Base-by-base conservation (phyloP, 2,113 vertebrate genomes). In the Plecotus auritus region DNA sequence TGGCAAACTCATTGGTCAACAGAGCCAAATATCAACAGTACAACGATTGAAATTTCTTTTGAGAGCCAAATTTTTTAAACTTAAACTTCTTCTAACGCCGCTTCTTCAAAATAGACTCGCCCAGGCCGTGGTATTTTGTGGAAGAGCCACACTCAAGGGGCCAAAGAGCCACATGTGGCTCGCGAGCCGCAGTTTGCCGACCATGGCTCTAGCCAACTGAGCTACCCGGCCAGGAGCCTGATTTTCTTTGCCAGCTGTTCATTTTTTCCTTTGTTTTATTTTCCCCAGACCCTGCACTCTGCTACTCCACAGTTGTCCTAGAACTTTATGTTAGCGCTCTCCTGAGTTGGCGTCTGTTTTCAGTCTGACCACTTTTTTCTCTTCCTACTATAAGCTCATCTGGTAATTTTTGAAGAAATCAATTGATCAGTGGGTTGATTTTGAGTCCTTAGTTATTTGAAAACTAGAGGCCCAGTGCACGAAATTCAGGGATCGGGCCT, bases 201-300 rank as follows among this genome's bases (percentile, higher is more conserved):
- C 37, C 37, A 40, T 4, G 37, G 6, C 32, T n/a, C 64, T 67
- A 67, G 32, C 30, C 64, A 67, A 67, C 64, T 17, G 64, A 67
- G 30, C 64, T 67, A 67, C 64, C 64, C 2, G 2, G 32, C 64
- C 64, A n/a, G 64, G 64, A 12, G n/a, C 22, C 26, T 40, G 26
- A 16, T 51, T 32, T 49, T 40, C 4, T 85, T 26, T 54, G 18
- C 20, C 72, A 7, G 2, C 30, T 84, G 20, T 66, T 73, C 11
- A 4, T 28, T 64, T 84, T 30, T 73, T 9, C 26, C 20, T 35
- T n/a, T n/a, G n/a, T 49, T 32, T n/a, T 54, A 40, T 28, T 66
- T 67, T 17, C 23, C 47, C 17, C 67, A 20, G 37, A 28, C 16
- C 0, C 54, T 6, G 9, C 23, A 0, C 14, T 0, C 0, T 69